Conservation (phyloP, 2,888 invertebrate species). For the Drosophila borborema region DNA sequence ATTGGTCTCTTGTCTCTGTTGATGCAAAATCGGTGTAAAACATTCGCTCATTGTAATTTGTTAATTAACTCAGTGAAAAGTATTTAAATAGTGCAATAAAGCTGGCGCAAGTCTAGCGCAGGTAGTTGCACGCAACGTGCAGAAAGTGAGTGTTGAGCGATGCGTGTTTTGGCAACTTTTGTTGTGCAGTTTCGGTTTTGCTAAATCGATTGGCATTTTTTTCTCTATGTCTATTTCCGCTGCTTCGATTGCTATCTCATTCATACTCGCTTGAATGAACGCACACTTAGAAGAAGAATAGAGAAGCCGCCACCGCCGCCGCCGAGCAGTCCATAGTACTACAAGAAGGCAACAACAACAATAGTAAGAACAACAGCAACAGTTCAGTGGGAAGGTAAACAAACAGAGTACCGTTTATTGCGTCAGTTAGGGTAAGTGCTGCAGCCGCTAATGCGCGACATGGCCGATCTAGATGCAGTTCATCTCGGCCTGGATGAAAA, state of each 20-base stretch:
- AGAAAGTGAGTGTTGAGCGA: conserved; percentile 29
- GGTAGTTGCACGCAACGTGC: conserved; percentile 31
- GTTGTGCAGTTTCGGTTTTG: conserved; percentile 50
- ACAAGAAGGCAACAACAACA: conserved; percentile 18
- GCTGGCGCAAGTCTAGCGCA: conserved; percentile 1
- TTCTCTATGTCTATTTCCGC: conserved; percentile 75
- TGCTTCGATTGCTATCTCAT: conserved; percentile 47
- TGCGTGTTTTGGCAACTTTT: conserved; percentile 27
- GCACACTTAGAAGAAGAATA: conserved; percentile 38
- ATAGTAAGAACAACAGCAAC: conserved; percentile 15
- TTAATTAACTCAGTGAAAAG: conserved; percentile 26
- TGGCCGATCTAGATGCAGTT: conserved; percentile 87
- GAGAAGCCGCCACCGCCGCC: conserved; percentile 39
- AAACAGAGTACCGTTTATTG: conserved; percentile 36
- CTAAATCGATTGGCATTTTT: conserved; percentile 80
- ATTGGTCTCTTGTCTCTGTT: conserved; percentile 67
- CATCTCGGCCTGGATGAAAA: conserved; percentile 89
- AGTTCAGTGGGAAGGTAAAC: conserved; percentile 58
- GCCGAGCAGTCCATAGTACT: conserved; percentile 37
- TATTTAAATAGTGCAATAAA: conserved; percentile 21
- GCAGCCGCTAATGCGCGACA: conserved; percentile 79
- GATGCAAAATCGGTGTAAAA: conserved; percentile 56
- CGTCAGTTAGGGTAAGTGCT: conserved; percentile 19
- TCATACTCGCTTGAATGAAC: conserved; percentile 53
- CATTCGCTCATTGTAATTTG: conserved; percentile 40